Evolutionary conservation across 2,797 vertebrate genomes (phyloP), one percentile per base, ranked within the genome.

Genomic region (Nannoperca obscura): DNA sequence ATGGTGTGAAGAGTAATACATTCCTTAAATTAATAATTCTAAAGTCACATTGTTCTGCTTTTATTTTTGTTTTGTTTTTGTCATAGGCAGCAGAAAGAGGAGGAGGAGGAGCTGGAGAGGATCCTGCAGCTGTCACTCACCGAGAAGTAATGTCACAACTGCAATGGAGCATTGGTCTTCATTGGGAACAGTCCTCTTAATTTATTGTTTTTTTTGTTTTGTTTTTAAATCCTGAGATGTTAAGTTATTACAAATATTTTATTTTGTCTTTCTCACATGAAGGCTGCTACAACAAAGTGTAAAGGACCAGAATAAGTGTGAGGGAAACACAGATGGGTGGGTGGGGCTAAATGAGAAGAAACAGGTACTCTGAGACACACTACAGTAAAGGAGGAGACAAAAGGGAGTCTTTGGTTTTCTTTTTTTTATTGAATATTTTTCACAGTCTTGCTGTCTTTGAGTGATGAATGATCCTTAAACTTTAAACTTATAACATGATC

Each of bases 121-220:
- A 97, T 96, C 91, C 93, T 98, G 84, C 97, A 93, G 89, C 96
- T 97, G 80, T 99, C 97, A 13, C 97, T 99, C 92, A 98, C 97
- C 0, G 97, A 99, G 85, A 97, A 97, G 95, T 99, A 95, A 96
- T 82, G 85, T 88, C 75, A 84, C 78, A 50, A 79, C 30, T 59
- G 65, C 34, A 57, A 52, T n/a, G 53, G 78, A 83, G 64, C 84
- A 49, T 10, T 7, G 24, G 36, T 86, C 82, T 89, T 86, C 78
- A 88, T 74, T 52, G 84, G 71, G 86, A 91, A 81, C 81, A 85
- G 80, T 86, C 84, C 71, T 86, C 78, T 89, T 94, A 88, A 91
- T 90, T 94, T 94, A 94, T 94, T 92, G 60, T 87, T 92, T 93
- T 73, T 87, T 92, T 93, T 73, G 63, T 81, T 87, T 92, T 90